phyloP scores from a whole-genome alignment of 2,113 vertebrate genomes.

The Abramis brama region DNA sequence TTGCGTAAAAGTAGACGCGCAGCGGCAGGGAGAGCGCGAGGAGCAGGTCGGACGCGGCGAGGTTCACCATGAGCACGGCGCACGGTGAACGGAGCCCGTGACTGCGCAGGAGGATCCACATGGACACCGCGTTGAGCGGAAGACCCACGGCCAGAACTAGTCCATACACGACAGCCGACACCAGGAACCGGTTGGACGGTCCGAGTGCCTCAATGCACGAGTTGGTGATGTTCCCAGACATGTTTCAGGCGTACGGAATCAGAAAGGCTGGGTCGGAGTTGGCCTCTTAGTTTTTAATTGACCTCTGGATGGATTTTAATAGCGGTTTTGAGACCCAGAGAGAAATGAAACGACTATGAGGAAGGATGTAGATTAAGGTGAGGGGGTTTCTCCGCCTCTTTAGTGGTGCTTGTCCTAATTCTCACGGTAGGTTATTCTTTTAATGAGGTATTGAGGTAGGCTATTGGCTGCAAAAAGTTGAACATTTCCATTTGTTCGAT shows the following conservation, averaged over 20 bases:
- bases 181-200: neutral
- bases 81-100: slow-evolving; percentile 58
- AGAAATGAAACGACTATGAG: neutral
- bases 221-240: neutral
- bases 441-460: neutral
- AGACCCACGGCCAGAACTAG: slow-evolving; percentile 58
- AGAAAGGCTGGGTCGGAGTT: neutral
- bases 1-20: slow-evolving; percentile 66
- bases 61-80: slow-evolving; percentile 67
- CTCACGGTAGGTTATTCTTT: neutral
- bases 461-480: neutral
- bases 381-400: slow-evolving; percentile 24
- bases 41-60: slow-evolving; percentile 67
- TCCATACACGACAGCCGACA: slow-evolving; percentile 58
- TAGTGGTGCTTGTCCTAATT: neutral
- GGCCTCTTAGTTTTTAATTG: neutral
- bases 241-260: neutral
- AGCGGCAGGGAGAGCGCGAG: slow-evolving; percentile 63
- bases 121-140: slow-evolving; percentile 64
- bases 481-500: neutral
- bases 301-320: neutral
- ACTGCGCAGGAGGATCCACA: slow-evolving; percentile 64
- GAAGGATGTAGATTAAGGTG: neutral
- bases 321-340: neutral
- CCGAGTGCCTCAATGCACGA: neutral